Base-by-base conservation (phyloP, 53 echinoderm and acorn worm species). In the Zoroaster sp. region DNA sequence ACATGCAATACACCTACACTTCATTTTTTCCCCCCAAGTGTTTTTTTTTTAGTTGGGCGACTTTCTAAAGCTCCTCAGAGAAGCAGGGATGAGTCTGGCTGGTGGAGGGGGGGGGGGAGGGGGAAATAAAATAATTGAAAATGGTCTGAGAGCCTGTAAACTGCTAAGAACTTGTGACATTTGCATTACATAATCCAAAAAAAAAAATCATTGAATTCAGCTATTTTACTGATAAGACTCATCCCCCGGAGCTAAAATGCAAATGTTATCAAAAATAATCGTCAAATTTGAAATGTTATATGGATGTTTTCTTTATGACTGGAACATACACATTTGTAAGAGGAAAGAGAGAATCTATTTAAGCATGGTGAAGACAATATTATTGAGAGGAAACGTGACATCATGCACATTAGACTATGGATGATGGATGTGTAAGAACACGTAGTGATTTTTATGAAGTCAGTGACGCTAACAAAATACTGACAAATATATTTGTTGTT, bases 381-480 rank as follows among this genome's bases (percentile, higher is more conserved):
- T 74, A 74, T 17, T 70, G 51, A 71, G 21, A 85, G 70, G n/a
- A 47, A n/a, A 69, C 69, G 35, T 18, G 20, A 9, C 33, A 45
- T 35, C 85, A 85, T 85, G 85, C 85, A 85, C 32, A 85, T 85
- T 85, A 85, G 67, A 68, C 43, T 67, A 82, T 55, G 39, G 71
- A 85, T 85, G 85, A 71, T 51, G 12, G 35, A 68, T 85, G 85
- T 71, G 85, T 85, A 68, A 85, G 85, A 71, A 85, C 85, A 85
- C 5, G 18, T 45, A 85, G 85, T 49, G 72, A 83, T 44, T 41
- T 11, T 74, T 43, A 70, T 47, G 71, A 72, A 37, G 71, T 70
- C 35, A 71, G 39, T 66, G 45, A 81, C 23, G 63, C 30, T 28
- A 59, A 59, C 63, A 59, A 28, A 25, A 59, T 20, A 7, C 28